phyloP scores from a whole-genome alignment of 2,888 invertebrate genomes.

The Gastrophysa polygoni region DNA sequence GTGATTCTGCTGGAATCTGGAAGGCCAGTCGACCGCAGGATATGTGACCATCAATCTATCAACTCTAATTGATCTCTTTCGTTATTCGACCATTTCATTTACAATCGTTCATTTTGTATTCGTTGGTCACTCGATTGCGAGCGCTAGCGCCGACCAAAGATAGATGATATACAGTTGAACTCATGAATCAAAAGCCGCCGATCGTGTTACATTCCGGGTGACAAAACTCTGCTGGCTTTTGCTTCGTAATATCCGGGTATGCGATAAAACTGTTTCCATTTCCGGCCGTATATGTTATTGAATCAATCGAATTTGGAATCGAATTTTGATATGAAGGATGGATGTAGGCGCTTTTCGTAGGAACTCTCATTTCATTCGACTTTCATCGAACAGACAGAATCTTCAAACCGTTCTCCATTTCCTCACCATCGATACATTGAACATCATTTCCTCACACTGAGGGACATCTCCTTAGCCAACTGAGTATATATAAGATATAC shows the following conservation, averaged over 20 bases:
- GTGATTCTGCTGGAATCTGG: too few species aligned
- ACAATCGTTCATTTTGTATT: not conserved
- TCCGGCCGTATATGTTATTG: not conserved
- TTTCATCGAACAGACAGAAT: too few species aligned
- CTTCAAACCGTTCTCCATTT: too few species aligned
- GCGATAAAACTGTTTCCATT: not conserved
- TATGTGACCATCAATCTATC: not conserved
- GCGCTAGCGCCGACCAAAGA: not conserved
- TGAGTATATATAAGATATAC: too few species aligned
- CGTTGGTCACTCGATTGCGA: not conserved
- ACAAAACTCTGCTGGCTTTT: conserved; percentile 1
- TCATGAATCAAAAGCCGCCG: not conserved
- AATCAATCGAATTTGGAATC: not conserved
- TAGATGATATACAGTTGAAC: not conserved
- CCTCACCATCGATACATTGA: too few species aligned
- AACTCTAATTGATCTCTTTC: not conserved
- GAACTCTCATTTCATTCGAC: too few species aligned
- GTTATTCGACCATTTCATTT: not conserved
- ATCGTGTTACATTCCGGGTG: not conserved
- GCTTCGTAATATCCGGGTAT: not conserved
- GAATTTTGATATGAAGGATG: too few species aligned
- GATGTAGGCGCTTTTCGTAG: too few species aligned
- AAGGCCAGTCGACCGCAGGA: too few species aligned
- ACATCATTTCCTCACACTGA: too few species aligned
- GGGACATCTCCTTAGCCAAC: too few species aligned